These are phyloP conservation scores for Furnarius figulus DNA, from an alignment of 2,113 vertebrate species.

Conservation along the genomic window DNA sequence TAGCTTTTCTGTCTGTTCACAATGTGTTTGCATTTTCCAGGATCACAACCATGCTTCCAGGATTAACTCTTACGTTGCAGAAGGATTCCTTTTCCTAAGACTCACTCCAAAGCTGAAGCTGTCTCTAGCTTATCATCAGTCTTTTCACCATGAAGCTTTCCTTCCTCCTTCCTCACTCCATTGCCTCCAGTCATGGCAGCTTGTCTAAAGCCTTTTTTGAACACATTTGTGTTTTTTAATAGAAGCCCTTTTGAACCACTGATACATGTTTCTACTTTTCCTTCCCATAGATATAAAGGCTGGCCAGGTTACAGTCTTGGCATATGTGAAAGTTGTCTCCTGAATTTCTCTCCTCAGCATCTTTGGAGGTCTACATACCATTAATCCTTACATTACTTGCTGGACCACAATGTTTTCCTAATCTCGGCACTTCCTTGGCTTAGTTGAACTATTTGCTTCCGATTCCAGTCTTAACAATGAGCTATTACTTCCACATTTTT, in stretches of 20 bases:
- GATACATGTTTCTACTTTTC: not conserved
- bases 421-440: not conserved
- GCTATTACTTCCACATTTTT: not conserved
- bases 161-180: not conserved
- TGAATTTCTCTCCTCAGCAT: not conserved
- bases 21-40: not conserved
- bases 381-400: not conserved
- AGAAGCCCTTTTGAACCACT: not conserved
- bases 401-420: not conserved
- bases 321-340: not conserved
- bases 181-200: not conserved
- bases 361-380: not conserved
- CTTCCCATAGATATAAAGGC: not conserved
- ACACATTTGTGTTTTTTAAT: not conserved
- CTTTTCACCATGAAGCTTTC: not conserved
- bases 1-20: not conserved
- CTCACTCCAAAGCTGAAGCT: not conserved
- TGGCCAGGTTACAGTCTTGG: not conserved
- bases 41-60: not conserved
- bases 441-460: not conserved
- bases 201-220: not conserved
- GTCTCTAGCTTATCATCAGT: not conserved
- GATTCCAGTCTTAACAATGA: not conserved
- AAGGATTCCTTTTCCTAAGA: not conserved
- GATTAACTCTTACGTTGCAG: not conserved